Evolutionary conservation across 2,888 invertebrate genomes (phyloP).

Genomic region (Adelphocoris suturalis): DNA sequence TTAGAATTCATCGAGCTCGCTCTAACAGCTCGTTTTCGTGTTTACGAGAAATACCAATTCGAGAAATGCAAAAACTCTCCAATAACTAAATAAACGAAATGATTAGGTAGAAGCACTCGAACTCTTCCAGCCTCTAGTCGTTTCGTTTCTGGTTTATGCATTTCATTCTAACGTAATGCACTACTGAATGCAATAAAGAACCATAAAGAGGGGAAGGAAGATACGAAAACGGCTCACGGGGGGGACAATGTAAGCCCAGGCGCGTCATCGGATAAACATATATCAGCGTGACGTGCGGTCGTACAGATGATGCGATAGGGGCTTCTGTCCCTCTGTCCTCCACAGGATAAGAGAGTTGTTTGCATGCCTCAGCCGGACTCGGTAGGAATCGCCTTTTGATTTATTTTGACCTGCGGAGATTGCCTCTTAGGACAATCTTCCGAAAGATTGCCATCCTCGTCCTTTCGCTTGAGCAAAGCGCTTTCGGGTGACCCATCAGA

Average conservation of each 20-base stretch:
- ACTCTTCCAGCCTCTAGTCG: no score
- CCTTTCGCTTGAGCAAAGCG: slow-evolving; percentile 7
- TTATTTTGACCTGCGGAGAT: slow-evolving; percentile 55
- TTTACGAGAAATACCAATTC: no score
- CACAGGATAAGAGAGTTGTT: slow-evolving; percentile 25
- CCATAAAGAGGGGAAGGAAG: background rate
- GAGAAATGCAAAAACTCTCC: no score
- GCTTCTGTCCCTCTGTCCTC: background rate
- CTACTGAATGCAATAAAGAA: no score
- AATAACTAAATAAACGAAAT: no score
- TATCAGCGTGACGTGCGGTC: background rate
- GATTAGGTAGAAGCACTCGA: no score
- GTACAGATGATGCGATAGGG: slow-evolving; percentile 52
- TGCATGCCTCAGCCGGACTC: slow-evolving; percentile 38
- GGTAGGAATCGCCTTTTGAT: slow-evolving; percentile 47
- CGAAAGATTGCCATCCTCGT: slow-evolving; percentile 40
- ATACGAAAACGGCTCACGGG: background rate
- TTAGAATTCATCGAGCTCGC: no score
- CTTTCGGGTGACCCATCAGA: slow-evolving; percentile 41
- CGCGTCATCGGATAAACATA: slow-evolving; percentile 47
- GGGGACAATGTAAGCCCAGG: background rate
- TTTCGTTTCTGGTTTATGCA: no score
- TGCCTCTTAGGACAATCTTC: slow-evolving; percentile 51
- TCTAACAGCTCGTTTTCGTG: no score
- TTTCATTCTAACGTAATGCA: no score